Conservation (phyloP, 1,140 invertebrate genomes). For the Andricus grossulariae region DNA sequence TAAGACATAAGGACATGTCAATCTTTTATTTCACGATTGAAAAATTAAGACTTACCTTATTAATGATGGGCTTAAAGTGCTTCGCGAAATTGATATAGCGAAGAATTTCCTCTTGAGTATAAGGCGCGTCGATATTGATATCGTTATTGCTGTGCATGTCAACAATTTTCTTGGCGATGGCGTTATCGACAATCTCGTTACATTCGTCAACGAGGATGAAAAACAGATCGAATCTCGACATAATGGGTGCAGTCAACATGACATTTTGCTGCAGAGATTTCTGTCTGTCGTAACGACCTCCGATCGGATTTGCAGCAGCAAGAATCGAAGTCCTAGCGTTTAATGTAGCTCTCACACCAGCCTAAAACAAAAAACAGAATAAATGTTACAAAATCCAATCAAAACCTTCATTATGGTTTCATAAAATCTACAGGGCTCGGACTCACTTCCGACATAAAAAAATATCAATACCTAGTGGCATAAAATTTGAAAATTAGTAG, state of each 20-base stretch:
- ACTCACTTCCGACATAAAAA: constrained; percentile 18
- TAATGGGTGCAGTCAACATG: constrained; percentile 94
- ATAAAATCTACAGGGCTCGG: no score
- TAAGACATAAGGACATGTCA: constrained; percentile 19
- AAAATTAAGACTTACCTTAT: constrained; percentile 68
- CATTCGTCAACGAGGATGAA: constrained; percentile 98
- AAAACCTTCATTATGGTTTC: constrained; percentile 20
- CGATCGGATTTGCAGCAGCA: constrained; percentile 98
- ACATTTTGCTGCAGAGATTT: constrained; percentile 98
- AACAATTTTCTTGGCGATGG: constrained; percentile 96
- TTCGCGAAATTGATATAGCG: constrained; percentile 97
- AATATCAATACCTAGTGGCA: neutral
- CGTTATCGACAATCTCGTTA: constrained; percentile 96
- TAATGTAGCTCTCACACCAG: constrained; percentile 96
- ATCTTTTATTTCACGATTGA: neutral
- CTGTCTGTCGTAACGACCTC: constrained; percentile 96
- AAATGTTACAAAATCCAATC: constrained; percentile 11
- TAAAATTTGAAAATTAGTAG: no score
- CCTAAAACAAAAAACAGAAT: constrained; percentile 75
- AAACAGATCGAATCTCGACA: constrained; percentile 99
- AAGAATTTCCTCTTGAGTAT: constrained; percentile 91
- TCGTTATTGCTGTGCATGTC: constrained; percentile 92
- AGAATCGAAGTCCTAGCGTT: constrained; percentile 99
- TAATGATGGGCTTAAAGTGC: constrained; percentile 96
- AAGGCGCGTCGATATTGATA: constrained; percentile 86